Percentiles rank a stretch among this genome's conserved stretches.
phyloP scores from a whole-genome alignment of 1,140 invertebrate genomes.

The Orius insidiosus region DNA sequence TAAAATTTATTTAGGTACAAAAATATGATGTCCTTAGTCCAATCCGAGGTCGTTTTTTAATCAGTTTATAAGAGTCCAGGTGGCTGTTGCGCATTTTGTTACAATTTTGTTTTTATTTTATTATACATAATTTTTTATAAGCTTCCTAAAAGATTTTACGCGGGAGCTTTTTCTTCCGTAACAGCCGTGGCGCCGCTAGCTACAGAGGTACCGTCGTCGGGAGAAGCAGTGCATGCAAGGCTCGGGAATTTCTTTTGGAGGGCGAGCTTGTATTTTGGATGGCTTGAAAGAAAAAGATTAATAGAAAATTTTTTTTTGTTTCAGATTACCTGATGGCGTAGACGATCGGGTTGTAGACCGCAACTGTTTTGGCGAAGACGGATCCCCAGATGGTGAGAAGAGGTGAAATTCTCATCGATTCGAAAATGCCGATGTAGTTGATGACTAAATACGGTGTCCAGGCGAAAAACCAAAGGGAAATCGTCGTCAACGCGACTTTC shows the following conservation, averaged over 20 bases:
- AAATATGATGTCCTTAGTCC: too few species aligned
- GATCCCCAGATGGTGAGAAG: slow-evolving; percentile 60
- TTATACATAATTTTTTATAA: too few species aligned
- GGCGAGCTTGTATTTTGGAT: slow-evolving; percentile 57
- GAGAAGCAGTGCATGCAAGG: slow-evolving; percentile 18
- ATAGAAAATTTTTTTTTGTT: neutral
- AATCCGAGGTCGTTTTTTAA: too few species aligned
- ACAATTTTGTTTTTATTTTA: too few species aligned
- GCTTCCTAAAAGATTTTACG: too few species aligned
- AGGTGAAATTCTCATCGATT: slow-evolving; percentile 43
- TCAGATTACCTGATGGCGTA: slow-evolving; percentile 54
- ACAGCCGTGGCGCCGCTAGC: slow-evolving; percentile 18
- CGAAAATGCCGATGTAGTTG: slow-evolving; percentile 57
- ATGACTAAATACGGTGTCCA: slow-evolving; percentile 74
- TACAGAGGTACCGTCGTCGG: slow-evolving; percentile 12
- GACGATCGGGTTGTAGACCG: slow-evolving; percentile 66
- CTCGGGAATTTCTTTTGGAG: slow-evolving; percentile 49
- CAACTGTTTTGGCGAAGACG: slow-evolving; percentile 59
- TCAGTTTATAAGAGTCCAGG: too few species aligned
- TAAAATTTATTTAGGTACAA: too few species aligned
- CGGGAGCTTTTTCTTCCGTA: slow-evolving; percentile 14
- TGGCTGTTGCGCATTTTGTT: too few species aligned
- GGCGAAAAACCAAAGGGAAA: slow-evolving; percentile 65
- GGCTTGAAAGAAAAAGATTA: slow-evolving; percentile 30
- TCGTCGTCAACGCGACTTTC: slow-evolving; percentile 66